Evolutionary conservation across 37 sponge, comb jelly and placozoan genomes (phyloP), one percentile per base, ranked within the genome.

Genomic region (Dysidea cf. avara): DNA sequence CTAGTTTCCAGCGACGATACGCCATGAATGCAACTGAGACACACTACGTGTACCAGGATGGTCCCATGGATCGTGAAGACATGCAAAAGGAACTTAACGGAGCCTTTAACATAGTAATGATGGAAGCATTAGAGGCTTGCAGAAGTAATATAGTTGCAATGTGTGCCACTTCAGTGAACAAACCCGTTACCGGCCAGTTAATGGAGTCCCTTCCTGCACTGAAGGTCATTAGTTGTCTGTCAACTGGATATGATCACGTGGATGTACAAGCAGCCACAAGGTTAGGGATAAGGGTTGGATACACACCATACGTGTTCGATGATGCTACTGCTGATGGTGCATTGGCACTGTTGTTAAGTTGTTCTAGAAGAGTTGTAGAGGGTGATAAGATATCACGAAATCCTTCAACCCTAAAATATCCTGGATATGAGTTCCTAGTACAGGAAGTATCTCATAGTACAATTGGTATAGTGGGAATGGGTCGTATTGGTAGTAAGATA

Each of bases 181-280:
- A 76, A 12, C 48, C 69, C 0, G 71, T 85, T 14, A 64, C 59
- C 13, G 63, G 29, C 17, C 54, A 81, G 29, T 64, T 90, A 35
- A 54, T 90, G 1, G 60, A 57, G 26, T 51, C 54, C 18, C 56
- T 90, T 37, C 94, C 94, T 34, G 90, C 90, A 60, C 65, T 94
- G 30, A 86, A 73, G 56, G 92, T 88, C 2, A 51, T 94, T n/a
- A 73, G 85, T 7, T 78, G 48, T 64, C 64, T 55, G 69, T 79
- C 91, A 3, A 88, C 86, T 2, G 94, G 94, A 22, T 84, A 82
- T 40, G 73, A 90, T 24, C 78, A 90, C 64, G 57, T 94, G 7
- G 92, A 94, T 58, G 39, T 90, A 9, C 33, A 57, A 12, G 92
- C 80, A 74, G n/a, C n/a, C n/a, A n/a, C n/a, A n/a, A n/a, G n/a